Conservation (phyloP, 2,888 invertebrate species). For the Hypena proboscidalis region DNA sequence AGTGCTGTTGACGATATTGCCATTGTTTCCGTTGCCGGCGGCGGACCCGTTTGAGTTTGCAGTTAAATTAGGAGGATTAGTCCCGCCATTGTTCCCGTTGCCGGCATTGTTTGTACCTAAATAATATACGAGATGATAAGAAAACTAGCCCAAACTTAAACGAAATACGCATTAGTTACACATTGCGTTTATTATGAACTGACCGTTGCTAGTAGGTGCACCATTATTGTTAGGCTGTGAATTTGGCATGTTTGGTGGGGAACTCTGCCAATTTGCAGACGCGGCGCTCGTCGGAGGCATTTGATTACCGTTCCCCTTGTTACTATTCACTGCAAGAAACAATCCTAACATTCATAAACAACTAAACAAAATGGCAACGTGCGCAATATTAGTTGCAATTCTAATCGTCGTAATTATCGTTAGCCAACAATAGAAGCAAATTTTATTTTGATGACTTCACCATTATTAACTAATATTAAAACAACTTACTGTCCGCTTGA, state of each 20-base stretch:
- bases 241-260: conserved; percentile 78
- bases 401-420: conserved; percentile 39
- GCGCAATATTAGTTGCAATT: conserved; percentile 30
- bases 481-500: conserved; percentile 80
- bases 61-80: conserved; percentile 73
- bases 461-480: conserved; percentile 44
- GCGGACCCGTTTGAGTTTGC: conserved; percentile 70
- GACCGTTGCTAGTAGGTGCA: conserved; percentile 77
- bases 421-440: conserved; percentile 41
- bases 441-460: conserved; percentile 51
- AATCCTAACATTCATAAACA: conserved; percentile 42
- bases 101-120: conserved; percentile 72
- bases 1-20: conserved; percentile 82
- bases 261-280: conserved; percentile 75
- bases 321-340: conserved; percentile 79
- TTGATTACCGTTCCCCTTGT: conserved; percentile 77
- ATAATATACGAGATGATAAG: conserved; percentile 11
- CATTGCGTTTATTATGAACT: conserved; percentile 31
- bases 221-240: conserved; percentile 79
- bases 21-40: conserved; percentile 72
- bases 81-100: conserved; percentile 75
- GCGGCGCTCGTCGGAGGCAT: conserved; percentile 75
- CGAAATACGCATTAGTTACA: conserved; percentile 14
- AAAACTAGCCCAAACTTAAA: conserved; percentile 8
- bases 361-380: conserved; percentile 20